Base-by-base conservation (phyloP, 2,888 invertebrate species). In the Rosalia funebris region DNA sequence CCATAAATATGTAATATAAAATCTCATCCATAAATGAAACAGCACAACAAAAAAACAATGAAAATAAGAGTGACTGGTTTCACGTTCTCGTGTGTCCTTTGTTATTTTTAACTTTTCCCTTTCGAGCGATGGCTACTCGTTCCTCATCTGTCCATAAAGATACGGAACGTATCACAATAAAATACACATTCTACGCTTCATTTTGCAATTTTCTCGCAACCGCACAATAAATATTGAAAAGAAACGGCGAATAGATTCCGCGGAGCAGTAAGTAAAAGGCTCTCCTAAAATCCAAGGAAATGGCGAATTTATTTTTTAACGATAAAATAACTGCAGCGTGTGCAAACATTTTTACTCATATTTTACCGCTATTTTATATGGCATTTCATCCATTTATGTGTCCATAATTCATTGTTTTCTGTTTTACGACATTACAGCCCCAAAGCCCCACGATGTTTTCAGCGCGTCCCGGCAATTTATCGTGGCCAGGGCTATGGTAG, bases 401-500 rank as follows among this genome's bases (percentile, higher is more conserved):
- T 17, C 54, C 41, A 54, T 56, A 56, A 45, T 31, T 56, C 56
- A 56, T 47, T 47, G 56, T 56, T 56, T 56, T 41, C 46, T 56
- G 46, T 37, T 56, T 47, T 47, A 56, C 41, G 56, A 47, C 56
- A 47, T 47, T 56, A 37, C 47, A 47, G 34, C 20, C 56, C 20
- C n/a, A 46, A 47, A 56, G 37, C 46, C 55, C 32, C 25, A 37
- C 56, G 16, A 34, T 39, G 25, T 17, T 54, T 44, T 54, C 41
- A 34, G 44, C 44, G 44, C 31, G 37, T 39, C 41, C 25, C 9
- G 47, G 56, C 56, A 39, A 56, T 56, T 56, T 56, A 56, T 56
- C 56, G 39, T 15, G 47, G 19, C 56, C 39, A 45, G 42, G 32
- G 34, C 41, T 32, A 37, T 20, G 47, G 47, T 39, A 47, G 39